A percentile compares a stretch with the other conserved stretches of the same genome.
phyloP scores from a whole-genome alignment of 2,113 vertebrate species.

The Galemys pyrenaicus region DNA sequence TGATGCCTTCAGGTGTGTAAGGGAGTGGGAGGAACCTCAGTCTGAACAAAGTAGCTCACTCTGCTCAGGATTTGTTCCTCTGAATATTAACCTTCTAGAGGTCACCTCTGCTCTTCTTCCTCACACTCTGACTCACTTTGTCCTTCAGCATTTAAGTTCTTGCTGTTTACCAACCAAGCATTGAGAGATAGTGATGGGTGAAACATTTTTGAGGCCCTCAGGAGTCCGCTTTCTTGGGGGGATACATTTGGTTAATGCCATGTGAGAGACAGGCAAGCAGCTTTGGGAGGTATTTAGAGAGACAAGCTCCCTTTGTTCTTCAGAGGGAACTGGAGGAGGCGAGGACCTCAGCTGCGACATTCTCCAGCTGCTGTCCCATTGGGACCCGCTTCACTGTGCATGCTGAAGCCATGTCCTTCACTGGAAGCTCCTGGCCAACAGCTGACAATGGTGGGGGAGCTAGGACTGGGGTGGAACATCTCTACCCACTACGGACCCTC shows the following conservation, averaged over 20 bases:
- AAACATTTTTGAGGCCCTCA: neutral
- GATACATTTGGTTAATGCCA: neutral
- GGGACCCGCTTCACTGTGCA: neutral
- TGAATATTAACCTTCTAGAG: neutral
- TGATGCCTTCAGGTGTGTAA: neutral
- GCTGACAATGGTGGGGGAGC: neutral
- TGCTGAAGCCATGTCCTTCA: neutral
- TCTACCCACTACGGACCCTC: accelerated
- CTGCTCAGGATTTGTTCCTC: neutral
- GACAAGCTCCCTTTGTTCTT: neutral
- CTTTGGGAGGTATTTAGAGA: neutral
- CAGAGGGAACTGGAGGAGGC: neutral
- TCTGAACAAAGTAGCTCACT: neutral
- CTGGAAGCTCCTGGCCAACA: neutral
- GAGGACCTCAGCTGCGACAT: neutral
- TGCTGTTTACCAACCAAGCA: neutral
- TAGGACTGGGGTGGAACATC: neutral
- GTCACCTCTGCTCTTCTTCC: neutral
- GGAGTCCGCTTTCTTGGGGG: neutral
- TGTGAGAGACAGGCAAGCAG: too few species aligned
- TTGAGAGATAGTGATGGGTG: neutral
- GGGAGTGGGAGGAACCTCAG: neutral
- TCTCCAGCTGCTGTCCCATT: neutral
- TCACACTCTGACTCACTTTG: neutral
- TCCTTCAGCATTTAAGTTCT: neutral